Conservation (phyloP, 2,888 invertebrate species). For the Drosophila antonietae region DNA sequence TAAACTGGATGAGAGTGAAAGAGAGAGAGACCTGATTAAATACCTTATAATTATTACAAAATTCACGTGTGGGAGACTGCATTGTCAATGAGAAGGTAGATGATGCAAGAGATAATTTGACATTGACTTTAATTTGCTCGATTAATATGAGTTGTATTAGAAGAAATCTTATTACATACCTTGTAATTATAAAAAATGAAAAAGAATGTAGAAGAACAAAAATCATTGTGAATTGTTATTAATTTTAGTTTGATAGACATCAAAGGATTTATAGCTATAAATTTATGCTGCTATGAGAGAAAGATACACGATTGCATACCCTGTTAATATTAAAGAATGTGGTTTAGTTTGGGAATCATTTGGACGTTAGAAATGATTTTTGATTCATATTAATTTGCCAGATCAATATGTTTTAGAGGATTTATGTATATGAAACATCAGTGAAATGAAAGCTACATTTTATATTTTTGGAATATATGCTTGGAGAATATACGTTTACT, state of each 20-base stretch:
- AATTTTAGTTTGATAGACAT: background rate
- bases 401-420: too few species aligned
- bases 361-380: too few species aligned
- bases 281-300: too few species aligned
- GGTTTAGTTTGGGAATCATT: too few species aligned
- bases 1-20: slow-evolving; percentile 3
- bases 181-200: background rate
- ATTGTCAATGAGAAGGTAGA: background rate
- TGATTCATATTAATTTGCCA: too few species aligned
- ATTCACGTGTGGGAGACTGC: background rate
- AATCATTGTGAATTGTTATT: background rate
- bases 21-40: slow-evolving; percentile 2
- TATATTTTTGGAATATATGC: too few species aligned
- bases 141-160: background rate
- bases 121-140: background rate
- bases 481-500: too few species aligned
- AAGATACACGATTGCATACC: too few species aligned
- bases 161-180: background rate
- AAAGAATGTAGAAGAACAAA: background rate
- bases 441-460: too few species aligned
- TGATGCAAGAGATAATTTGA: background rate
- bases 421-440: too few species aligned
- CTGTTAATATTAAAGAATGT: too few species aligned
- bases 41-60: slow-evolving; percentile 2
- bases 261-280: background rate